A percentile compares a stretch with the other conserved stretches of the same genome.
phyloP scores from a whole-genome alignment of 2,888 invertebrate species.

The Heliconius hortense region DNA sequence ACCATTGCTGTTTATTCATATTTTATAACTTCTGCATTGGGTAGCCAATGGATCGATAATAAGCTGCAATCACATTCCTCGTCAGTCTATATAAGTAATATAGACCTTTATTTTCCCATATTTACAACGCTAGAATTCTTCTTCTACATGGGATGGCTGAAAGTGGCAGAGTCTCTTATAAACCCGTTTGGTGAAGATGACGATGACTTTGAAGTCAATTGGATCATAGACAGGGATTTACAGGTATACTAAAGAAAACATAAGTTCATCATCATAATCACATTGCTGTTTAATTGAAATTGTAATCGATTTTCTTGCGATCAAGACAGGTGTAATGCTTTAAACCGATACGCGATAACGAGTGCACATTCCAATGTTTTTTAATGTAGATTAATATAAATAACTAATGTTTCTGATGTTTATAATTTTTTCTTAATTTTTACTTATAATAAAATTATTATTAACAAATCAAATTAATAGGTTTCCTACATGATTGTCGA shows the following conservation, averaged over 20 bases:
- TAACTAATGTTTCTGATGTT: not conserved
- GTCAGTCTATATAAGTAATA: constrained; percentile 77
- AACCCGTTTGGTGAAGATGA: constrained; percentile 97
- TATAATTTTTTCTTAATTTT: not conserved
- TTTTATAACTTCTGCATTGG: constrained; percentile 93
- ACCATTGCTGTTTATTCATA: constrained; percentile 96
- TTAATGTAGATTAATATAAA: not conserved
- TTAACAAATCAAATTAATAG: constrained; percentile 59
- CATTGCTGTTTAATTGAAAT: not conserved
- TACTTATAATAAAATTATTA: not conserved
- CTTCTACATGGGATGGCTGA: constrained; percentile 95
- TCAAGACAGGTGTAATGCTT: not conserved
- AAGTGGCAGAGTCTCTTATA: constrained; percentile 94
- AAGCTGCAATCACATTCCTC: constrained; percentile 62
- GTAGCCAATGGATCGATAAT: constrained; percentile 91
- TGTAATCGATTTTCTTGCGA: not conserved
- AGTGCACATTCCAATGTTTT: not conserved
- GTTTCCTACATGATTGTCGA: constrained; percentile 96
- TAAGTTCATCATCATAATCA: constrained; percentile 43
- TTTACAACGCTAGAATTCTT: constrained; percentile 94
- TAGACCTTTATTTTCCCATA: constrained; percentile 94
- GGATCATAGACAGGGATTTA: constrained; percentile 95
- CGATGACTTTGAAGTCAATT: constrained; percentile 95
- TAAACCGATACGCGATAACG: not conserved
- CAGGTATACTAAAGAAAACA: constrained; percentile 77